phyloP scores from a whole-genome alignment of 2,797 vertebrate species.

The Telmatherina bonti region DNA sequence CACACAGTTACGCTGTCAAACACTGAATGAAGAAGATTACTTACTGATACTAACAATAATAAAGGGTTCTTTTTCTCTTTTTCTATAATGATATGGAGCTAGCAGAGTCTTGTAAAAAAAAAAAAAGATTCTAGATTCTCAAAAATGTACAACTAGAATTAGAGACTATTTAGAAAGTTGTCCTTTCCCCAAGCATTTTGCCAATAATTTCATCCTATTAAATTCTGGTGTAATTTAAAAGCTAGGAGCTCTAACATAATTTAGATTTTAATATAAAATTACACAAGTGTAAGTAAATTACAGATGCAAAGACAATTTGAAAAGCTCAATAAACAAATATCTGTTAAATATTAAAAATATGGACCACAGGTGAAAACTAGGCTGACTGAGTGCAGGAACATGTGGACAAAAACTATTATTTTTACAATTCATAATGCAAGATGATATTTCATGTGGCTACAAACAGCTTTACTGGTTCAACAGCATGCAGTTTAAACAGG shows the following conservation, averaged over 20 bases:
- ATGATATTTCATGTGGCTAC: slow-evolving; percentile 2
- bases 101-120: neutral
- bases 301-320: neutral
- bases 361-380: neutral
- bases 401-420: neutral
- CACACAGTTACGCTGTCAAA: slow-evolving; percentile 32
- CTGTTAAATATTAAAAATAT: neutral
- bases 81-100: neutral
- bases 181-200: no score
- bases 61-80: neutral
- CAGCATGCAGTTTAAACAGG: slow-evolving; percentile 14
- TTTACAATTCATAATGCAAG: neutral
- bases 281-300: neutral
- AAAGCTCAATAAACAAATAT: neutral
- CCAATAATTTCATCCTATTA: no score
- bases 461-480: slow-evolving; percentile 16
- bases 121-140: neutral
- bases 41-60: slow-evolving; percentile 20
- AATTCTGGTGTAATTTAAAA: neutral
- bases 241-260: neutral
- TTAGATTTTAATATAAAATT: neutral
- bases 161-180: neutral
- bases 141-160: neutral
- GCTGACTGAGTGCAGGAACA: neutral
- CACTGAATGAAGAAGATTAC: slow-evolving; percentile 14